These are phyloP conservation scores for Odontamblyopus rebecca DNA, from an alignment of 2,797 vertebrate genomes.

Conservation along the genomic window DNA sequence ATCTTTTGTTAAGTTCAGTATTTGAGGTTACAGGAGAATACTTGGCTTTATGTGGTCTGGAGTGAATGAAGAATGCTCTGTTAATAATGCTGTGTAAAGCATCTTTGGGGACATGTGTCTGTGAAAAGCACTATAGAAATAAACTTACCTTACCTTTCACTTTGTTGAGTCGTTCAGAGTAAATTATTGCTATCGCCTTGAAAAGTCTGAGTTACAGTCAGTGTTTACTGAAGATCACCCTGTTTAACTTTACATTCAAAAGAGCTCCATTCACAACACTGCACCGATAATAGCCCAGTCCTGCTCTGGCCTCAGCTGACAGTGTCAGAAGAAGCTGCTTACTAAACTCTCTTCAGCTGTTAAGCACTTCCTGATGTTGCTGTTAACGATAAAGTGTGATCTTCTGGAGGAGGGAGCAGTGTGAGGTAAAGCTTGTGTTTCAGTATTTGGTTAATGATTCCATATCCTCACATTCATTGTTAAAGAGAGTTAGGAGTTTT, in stretches of 20 bases:
- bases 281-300: too few relatives aligned
- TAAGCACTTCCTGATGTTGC: background rate
- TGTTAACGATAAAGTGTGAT: background rate
- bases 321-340: background rate
- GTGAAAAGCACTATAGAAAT: too few relatives aligned
- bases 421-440: background rate
- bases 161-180: conserved; percentile 14
- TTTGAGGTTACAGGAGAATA: conserved; percentile 13
- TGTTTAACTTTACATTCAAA: too few relatives aligned
- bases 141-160: background rate
- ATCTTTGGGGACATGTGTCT: too few relatives aligned
- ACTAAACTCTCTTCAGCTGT: background rate
- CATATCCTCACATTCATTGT: background rate
- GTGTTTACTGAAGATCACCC: background rate
- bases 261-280: too few relatives aligned
- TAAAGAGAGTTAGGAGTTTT: background rate
- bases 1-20: background rate
- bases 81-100: too few relatives aligned
- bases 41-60: conserved; percentile 11
- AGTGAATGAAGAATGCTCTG: too few relatives aligned
- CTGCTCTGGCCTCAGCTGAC: background rate
- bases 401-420: background rate
- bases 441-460: background rate
- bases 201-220: background rate
- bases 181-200: conserved; percentile 16